Conservation (phyloP, 2,888 invertebrate species). For the Mimas tiliae region DNA sequence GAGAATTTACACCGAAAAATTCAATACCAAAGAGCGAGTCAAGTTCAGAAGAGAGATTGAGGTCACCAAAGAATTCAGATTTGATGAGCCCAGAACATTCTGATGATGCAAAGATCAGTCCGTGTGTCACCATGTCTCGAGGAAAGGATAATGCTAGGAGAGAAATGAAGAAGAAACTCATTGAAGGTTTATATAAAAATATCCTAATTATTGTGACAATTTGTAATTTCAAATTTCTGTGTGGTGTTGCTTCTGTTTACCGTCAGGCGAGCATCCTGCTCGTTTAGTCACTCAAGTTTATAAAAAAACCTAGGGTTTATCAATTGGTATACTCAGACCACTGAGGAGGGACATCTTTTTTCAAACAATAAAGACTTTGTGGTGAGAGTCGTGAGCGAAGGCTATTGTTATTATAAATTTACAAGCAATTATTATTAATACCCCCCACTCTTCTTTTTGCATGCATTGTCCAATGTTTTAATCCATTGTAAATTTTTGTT, state of each 20-base stretch:
- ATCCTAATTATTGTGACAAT: neutral
- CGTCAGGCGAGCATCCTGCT: too few relatives aligned
- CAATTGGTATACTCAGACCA: too few relatives aligned
- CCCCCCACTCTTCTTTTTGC: too few relatives aligned
- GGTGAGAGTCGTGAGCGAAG: too few relatives aligned
- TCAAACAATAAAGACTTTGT: too few relatives aligned
- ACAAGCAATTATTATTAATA: too few relatives aligned
- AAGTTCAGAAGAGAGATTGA: constrained; percentile 64
- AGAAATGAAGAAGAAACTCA: constrained; percentile 79
- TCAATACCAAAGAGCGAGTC: constrained; percentile 69
- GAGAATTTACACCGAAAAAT: constrained; percentile 53
- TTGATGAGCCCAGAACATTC: constrained; percentile 54
- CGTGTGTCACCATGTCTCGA: constrained; percentile 84
- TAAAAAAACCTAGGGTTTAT: too few relatives aligned
- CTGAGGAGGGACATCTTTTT: too few relatives aligned
- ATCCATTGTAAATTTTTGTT: constrained; percentile 1
- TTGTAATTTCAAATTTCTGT: neutral
- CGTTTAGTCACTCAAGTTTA: too few relatives aligned
- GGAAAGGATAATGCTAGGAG: constrained; percentile 85
- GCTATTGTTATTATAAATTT: too few relatives aligned
- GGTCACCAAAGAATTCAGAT: constrained; percentile 60
- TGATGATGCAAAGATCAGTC: constrained; percentile 70
- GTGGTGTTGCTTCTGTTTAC: too few relatives aligned
- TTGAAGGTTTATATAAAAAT: constrained; percentile 48
- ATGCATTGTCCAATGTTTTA: too few relatives aligned